Conservation (phyloP, 1,140 invertebrate species). For the Harpegnathos saltator region DNA sequence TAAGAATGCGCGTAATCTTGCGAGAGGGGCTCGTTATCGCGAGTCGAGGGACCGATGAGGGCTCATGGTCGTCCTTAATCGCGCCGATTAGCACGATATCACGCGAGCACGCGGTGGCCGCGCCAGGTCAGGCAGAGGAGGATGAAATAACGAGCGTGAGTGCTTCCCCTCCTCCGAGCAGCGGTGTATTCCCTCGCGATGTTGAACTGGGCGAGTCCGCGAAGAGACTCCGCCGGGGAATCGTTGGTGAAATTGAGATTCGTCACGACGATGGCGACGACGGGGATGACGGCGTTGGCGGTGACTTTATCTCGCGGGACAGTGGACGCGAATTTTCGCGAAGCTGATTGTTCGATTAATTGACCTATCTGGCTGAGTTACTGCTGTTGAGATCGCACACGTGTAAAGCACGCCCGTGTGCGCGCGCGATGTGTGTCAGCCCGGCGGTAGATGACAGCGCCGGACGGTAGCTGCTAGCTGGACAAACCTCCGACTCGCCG, state of each 20-base stretch:
- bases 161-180: too few species aligned
- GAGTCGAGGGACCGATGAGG: too few species aligned
- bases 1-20: not conserved
- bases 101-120: too few species aligned
- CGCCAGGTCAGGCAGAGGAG: slow-evolving; percentile 44
- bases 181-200: too few species aligned
- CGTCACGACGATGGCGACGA: not conserved
- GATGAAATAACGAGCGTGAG: slow-evolving; percentile 67
- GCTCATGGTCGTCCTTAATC: not conserved
- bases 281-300: too few species aligned
- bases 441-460: slow-evolving; percentile 41
- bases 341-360: slow-evolving; percentile 31
- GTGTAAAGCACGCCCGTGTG: slow-evolving; percentile 20
- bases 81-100: too few species aligned
- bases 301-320: not conserved
- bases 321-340: slow-evolving; percentile 29
- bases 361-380: slow-evolving; percentile 10
- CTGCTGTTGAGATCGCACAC: slow-evolving; percentile 23
- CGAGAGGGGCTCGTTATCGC: too few species aligned
- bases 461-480: slow-evolving; percentile 1
- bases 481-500: slow-evolving; percentile 9
- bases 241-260: too few species aligned
- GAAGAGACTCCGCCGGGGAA: not conserved
- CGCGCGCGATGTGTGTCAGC: slow-evolving; percentile 9
- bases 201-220: too few species aligned